phyloP scores from a whole-genome alignment of 2,113 vertebrate species.

The Thamnaconus septentrionalis region DNA sequence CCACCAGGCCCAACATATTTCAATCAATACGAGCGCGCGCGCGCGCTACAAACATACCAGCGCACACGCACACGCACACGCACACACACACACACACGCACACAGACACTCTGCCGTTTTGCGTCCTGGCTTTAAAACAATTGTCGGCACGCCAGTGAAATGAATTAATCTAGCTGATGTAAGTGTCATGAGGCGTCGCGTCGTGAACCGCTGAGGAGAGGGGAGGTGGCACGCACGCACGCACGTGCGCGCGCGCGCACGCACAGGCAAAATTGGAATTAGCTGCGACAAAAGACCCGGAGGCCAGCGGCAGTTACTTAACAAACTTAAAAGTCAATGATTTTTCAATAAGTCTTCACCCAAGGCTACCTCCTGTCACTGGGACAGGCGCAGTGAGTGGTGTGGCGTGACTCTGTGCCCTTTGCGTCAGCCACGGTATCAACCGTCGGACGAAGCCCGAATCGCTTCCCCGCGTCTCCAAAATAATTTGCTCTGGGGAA shows the following conservation, averaged over 20 bases:
- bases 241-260: neutral
- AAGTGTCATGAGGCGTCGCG: constrained; percentile 68
- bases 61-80: constrained; percentile 1
- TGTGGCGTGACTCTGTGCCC: constrained; percentile 12
- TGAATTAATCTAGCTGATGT: constrained; percentile 65
- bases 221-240: neutral
- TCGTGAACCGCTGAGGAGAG: constrained; percentile 33
- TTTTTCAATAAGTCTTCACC: constrained; percentile 75
- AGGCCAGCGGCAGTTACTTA: constrained; percentile 70
- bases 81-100: constrained; percentile 55
- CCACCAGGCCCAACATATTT: constrained; percentile 66
- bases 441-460: constrained; percentile 5
- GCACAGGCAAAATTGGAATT: constrained; percentile 30
- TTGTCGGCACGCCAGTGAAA: constrained; percentile 49
- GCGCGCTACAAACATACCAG: constrained; percentile 48
- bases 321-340: constrained; percentile 74
- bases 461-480: neutral
- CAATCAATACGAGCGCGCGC: constrained; percentile 72
- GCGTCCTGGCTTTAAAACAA: constrained; percentile 48
- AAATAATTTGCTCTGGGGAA: constrained; percentile 6
- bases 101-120: constrained; percentile 46
- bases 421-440: constrained; percentile 4
- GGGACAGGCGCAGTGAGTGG: constrained; percentile 35
- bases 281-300: constrained; percentile 51
- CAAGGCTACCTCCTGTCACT: constrained; percentile 65